Evolutionary conservation across 2,888 invertebrate species (phyloP), one percentile per base, ranked within the genome.

Genomic region (Chymomyza procnemis): DNA sequence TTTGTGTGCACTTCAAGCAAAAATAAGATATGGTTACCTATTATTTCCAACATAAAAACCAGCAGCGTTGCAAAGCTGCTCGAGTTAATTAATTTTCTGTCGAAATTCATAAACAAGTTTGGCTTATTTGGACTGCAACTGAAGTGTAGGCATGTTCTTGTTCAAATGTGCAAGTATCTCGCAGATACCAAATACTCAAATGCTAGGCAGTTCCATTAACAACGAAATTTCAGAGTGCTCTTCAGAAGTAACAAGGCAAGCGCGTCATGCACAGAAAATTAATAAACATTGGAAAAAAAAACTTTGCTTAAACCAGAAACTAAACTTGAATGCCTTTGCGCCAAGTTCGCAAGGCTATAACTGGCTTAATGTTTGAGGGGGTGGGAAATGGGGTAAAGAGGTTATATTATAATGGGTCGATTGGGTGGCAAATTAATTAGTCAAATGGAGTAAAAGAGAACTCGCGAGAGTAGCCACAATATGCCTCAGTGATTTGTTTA

Each of bases 341-440:
- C 12, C 34, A 41, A 41, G 34, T 14, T 41, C 12, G 34, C 0
- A 41, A 41, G 34, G 34, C 12, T 12, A n/a, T n/a, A n/a, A n/a
- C n/a, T n/a, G n/a, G n/a, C n/a, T n/a, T n/a, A n/a, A n/a, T n/a
- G n/a, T n/a, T n/a, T n/a, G n/a, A n/a, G n/a, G n/a, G n/a, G n/a
- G n/a, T 12, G 12, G 48, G 18, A 56, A 26, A 14, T 9, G 52
- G 3, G 21, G 54, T n/a, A 12, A 50, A n/a, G 14, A 1, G 48
- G 18, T 6, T 1, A 0, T 1, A 0, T 6, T 8, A 14, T 6
- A 16, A 12, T 14, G 16, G 48, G 54, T 19, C 14, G 26, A 14
- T 21, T 54, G 19, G 21, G 19, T 57, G 67, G 64, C 63, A 74
- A 76, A 84, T 81, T 86, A 81, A 81, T 81, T 86, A 81, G 84